A percentile compares a stretch with the other conserved stretches of the same genome.
Evolutionary conservation across 2,797 vertebrate species (phyloP).

Genomic region (Momotus momota): DNA sequence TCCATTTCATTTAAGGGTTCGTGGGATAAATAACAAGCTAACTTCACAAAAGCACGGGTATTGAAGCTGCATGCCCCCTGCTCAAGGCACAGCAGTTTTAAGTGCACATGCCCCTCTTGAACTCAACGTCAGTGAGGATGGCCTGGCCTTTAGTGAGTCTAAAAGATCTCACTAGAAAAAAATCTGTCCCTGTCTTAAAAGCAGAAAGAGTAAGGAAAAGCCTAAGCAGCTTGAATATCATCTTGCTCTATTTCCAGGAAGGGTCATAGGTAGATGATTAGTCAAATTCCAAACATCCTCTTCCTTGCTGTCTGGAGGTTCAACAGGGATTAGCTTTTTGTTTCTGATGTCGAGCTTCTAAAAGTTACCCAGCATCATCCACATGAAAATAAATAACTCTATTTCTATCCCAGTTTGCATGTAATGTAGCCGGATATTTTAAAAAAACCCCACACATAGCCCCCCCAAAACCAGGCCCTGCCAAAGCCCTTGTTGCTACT

Average conservation of each 20-base stretch:
- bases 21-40: not conserved
- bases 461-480: not conserved
- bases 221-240: not conserved
- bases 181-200: not conserved
- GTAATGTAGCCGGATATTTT: constrained; percentile 40
- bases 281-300: constrained; percentile 82
- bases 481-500: not conserved
- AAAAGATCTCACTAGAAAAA: not conserved
- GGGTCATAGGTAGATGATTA: constrained; percentile 65
- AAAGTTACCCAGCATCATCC: constrained; percentile 53
- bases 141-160: not conserved
- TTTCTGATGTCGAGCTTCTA: constrained; percentile 47
- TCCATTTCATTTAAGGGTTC: not conserved
- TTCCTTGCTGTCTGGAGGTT: constrained; percentile 75
- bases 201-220: constrained; percentile 27
- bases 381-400: constrained; percentile 70
- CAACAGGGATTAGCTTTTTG: constrained; percentile 44
- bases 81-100: not conserved
- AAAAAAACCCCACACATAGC: not conserved
- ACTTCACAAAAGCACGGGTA: not conserved
- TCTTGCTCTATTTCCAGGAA: constrained; percentile 45
- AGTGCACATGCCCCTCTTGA: not conserved
- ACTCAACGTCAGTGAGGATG: not conserved
- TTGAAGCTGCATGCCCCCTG: not conserved
- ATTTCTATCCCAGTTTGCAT: constrained; percentile 39